Evolutionary conservation across 2,797 vertebrate species (phyloP), one percentile per base, ranked within the genome.

Genomic region (Arrhamphus sclerolepis): DNA sequence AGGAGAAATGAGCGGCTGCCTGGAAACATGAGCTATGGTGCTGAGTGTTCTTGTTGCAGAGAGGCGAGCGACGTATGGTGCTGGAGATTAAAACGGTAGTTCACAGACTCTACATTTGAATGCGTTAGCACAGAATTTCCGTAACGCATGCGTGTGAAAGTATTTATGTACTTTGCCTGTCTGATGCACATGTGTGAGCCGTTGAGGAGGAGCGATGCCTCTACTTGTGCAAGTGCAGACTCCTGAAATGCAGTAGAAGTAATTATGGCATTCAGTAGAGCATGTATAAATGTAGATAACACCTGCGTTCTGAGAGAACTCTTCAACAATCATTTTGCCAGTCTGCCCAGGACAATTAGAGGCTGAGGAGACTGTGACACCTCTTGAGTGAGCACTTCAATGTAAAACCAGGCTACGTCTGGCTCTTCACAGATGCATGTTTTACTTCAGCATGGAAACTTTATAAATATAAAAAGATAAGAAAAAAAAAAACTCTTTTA

Each of bases 281-380:
- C 75, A 85, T 81, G 75, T 13, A 68, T 60, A 61, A 79, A 81
- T 34, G 53, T 62, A 80, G 73, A 80, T 78, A 80, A 62, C n/a
- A 31, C 3, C 11, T 9, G 26, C 34, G 65, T 58, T 50, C 59
- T 20, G 46, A 39, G 71, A 72, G 56, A 71, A 65, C 66, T 46
- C 61, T 59, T 62, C 48, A 73, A 18, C 47, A 18, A 51, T 39
- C 44, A 43, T 68, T 77, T 43, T 41, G 51, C n/a, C 46, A 6
- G 22, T 57, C 66, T 48, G 56, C 75, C 41, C 53, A 1, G 58
- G 48, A 77, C 74, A 79, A 80, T 81, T 78, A 81, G 56, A 65
- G 43, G 9, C 26, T 51, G 66, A 74, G 54, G 54, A 72, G 50
- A 69, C 50, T 20, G 42, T n/a, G 48, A 68, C 40, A 48, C 67